Conservation (phyloP, 2,888 invertebrate genomes). For the Perdita meconis region DNA sequence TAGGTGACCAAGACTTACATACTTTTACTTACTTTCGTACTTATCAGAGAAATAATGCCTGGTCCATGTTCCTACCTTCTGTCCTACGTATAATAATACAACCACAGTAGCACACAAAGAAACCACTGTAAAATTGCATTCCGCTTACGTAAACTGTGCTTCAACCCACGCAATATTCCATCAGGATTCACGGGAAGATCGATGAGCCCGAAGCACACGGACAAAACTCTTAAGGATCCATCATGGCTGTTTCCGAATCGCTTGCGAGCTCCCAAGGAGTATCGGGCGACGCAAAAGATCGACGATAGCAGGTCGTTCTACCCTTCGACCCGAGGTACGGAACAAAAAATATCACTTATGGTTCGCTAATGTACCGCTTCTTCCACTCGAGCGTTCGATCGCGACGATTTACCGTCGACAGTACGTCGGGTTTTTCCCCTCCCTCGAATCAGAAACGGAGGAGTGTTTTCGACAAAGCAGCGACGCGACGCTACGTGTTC, state of each 20-base stretch:
- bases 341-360: slow-evolving; percentile 7
- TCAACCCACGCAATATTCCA: slow-evolving; percentile 1
- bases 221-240: slow-evolving; percentile 53
- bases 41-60: no score
- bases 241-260: slow-evolving; percentile 54
- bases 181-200: slow-evolving; percentile 35
- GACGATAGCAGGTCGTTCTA: slow-evolving; percentile 50
- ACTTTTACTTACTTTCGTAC: no score
- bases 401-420: background rate
- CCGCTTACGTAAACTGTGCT: background rate
- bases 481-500: no score
- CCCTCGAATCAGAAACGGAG: background rate
- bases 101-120: no score
- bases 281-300: slow-evolving; percentile 48
- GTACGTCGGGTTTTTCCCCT: background rate
- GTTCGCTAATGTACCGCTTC: background rate
- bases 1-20: no score
- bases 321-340: slow-evolving; percentile 50
- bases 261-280: slow-evolving; percentile 47
- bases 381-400: background rate
- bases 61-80: no score
- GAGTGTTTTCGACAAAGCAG: slow-evolving; percentile 8
- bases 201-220: slow-evolving; percentile 39
- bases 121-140: background rate
- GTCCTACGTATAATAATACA: no score